A percentile compares a stretch with the other conserved stretches of the same genome.
phyloP scores from a whole-genome alignment of 2,888 invertebrate species.

The Thysanoteuthis rhombus region DNA sequence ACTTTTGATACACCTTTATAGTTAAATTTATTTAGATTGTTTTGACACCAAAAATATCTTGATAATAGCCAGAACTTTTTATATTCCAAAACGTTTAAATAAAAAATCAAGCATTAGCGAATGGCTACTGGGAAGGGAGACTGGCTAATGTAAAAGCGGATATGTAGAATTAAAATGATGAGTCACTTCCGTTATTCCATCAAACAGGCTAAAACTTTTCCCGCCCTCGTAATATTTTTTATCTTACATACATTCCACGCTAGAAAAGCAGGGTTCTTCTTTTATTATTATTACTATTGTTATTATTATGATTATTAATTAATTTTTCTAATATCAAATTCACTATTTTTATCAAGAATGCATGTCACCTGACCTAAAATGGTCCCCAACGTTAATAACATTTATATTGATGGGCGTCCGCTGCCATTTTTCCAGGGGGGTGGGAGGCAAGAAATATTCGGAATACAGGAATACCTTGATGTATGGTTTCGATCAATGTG shows the following conservation, averaged over 20 bases:
- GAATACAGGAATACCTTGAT: too few species aligned
- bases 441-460: too few species aligned
- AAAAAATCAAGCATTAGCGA: background rate
- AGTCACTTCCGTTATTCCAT: background rate
- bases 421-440: too few species aligned
- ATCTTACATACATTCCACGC: conserved; percentile 12
- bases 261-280: background rate
- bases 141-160: background rate
- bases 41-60: background rate
- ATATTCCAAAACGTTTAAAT: background rate
- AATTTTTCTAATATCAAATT: conserved; percentile 12
- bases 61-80: background rate
- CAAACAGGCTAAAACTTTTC: background rate
- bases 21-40: background rate
- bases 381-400: background rate
- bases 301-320: background rate
- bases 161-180: background rate
- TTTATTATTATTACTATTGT: background rate
- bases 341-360: background rate
- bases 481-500: too few species aligned
- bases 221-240: background rate
- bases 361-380: background rate
- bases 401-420: too few species aligned
- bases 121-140: background rate
- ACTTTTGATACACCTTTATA: too few species aligned